Conservation (phyloP, 1,140 invertebrate genomes). For the Saccostrea cuccullata region DNA sequence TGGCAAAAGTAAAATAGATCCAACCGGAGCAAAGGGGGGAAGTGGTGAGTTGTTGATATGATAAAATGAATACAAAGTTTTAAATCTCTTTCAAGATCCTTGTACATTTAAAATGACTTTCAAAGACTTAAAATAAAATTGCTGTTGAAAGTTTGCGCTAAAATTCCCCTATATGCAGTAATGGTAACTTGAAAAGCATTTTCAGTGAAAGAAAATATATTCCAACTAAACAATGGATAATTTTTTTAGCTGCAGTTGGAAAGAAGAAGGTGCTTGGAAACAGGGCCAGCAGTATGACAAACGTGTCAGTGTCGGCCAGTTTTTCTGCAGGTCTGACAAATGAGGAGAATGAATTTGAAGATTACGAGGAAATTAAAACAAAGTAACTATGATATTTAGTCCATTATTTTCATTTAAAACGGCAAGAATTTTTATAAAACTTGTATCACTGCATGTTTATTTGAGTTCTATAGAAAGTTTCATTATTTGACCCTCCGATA, state of each 20-base stretch:
- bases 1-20: slow-evolving; percentile 71
- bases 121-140: neutral
- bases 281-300: neutral
- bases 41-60: neutral
- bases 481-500: neutral
- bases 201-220: too few species aligned
- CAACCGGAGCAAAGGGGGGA: slow-evolving; percentile 2
- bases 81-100: neutral
- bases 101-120: neutral
- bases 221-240: neutral
- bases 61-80: neutral
- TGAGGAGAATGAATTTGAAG: slow-evolving; percentile 6
- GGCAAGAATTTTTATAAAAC: too few species aligned
- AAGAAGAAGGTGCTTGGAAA: slow-evolving; percentile 38
- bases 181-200: too few species aligned
- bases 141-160: neutral
- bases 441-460: too few species aligned
- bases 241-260: slow-evolving; percentile 44
- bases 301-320: neutral
- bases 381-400: neutral
- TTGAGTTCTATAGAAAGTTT: neutral
- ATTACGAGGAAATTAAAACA: slow-evolving; percentile 12
- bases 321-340: neutral
- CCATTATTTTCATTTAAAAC: slow-evolving; percentile 47
- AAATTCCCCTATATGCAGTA: neutral